Base-by-base conservation (phyloP, 92 coral and sea anemone species). In the Zoanthus solanderi region DNA sequence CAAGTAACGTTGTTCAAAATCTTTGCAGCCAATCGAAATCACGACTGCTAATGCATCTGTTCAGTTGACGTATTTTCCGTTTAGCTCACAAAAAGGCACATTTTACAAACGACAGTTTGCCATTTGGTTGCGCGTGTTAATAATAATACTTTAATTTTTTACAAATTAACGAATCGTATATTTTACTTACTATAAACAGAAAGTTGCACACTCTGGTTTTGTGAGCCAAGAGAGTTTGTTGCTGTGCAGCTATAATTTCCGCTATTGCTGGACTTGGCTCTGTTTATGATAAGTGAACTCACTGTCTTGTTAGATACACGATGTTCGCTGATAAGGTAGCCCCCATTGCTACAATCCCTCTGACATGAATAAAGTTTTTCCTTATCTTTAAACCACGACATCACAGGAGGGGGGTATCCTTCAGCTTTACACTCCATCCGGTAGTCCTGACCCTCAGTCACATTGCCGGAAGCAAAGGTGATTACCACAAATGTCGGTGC, bases 211-310 rank as follows among this genome's bases (percentile, higher is more conserved):
- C 72, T 75, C 60, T 37, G 68, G 54, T 73, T 71, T 63, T 86
- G 56, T 50, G 88, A 29, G 16, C 89, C 84, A 66, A 79, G 47
- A 12, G 83, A 57, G 34, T 91, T 91, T n/a, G 16, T 78, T 0
- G 93, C 88, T 30, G 6, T 37, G 69, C 93, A 91, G 32, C 78
- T 54, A 58, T 91, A 91, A 7, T 32, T 56, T 42, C 91, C 93
- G 15, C 58, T 82, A 83, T 87, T 90, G 0, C 54, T 56, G 9
- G 48, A 75, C 58, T 57, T 87, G 17, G 90, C 84, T 31, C 68
- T 47, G 12, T 0, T 18, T 18, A 90, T 79, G 9, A n/a, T 61
- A 61, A 86, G 65, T 6, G 72, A 50, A 4, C 47, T 32, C 5
- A 4, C 67, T 0, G 82, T 54, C 31, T 11, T 56, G 45, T 77